Evolutionary conservation across 2,797 vertebrate genomes (phyloP).

Genomic region (Eptatretus atami): DNA sequence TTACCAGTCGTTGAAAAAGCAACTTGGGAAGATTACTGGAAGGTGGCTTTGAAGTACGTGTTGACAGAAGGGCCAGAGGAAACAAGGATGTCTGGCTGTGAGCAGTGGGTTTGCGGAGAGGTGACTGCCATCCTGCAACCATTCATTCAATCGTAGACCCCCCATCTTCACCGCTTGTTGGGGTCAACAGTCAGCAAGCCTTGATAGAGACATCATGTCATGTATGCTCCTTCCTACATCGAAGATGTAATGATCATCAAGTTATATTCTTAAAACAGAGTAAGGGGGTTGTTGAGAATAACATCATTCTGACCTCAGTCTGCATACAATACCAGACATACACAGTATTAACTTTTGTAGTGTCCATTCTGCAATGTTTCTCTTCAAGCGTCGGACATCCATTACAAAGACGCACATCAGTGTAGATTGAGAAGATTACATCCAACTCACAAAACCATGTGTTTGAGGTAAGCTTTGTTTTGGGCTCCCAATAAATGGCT

Average conservation of each 20-base stretch:
- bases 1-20: too few relatives aligned
- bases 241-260: too few relatives aligned
- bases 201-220: conserved; percentile 13
- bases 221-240: too few relatives aligned
- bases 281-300: not conserved
- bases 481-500: too few relatives aligned
- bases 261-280: not conserved
- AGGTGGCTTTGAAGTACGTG: conserved; percentile 53
- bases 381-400: too few relatives aligned
- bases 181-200: conserved; percentile 55
- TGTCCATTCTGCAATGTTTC: too few relatives aligned
- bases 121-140: conserved; percentile 43
- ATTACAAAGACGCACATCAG: too few relatives aligned
- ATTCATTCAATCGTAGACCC: conserved; percentile 38
- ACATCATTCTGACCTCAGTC: not conserved
- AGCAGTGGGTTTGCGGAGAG: conserved; percentile 54
- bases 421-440: too few relatives aligned
- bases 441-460: too few relatives aligned
- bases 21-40: conserved; percentile 20
- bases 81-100: conserved; percentile 52
- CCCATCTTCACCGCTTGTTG: conserved; percentile 38
- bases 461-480: too few relatives aligned
- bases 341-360: not conserved
- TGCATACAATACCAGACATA: not conserved
- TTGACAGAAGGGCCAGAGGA: conserved; percentile 47